These are phyloP conservation scores for Phalloptychus januarius DNA, from an alignment of 2,797 vertebrate genomes.

Conservation along the genomic window DNA sequence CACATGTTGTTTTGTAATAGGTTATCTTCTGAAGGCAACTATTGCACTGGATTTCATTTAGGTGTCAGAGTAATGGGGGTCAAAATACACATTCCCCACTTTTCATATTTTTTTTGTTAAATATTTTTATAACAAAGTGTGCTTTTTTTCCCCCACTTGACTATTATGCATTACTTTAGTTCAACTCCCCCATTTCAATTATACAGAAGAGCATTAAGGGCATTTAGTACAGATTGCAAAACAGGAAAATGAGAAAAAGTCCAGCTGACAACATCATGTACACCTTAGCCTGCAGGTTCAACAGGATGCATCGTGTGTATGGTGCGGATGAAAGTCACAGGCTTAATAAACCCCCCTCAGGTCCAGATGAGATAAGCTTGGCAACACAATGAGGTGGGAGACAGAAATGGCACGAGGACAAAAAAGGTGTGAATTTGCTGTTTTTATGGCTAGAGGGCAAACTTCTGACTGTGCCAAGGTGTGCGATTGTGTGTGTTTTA, in stretches of 20 bases:
- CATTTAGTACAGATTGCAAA: conserved; percentile 13
- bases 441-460: conserved; percentile 51
- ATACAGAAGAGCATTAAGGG: too few species aligned
- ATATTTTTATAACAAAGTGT: not conserved
- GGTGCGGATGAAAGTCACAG: conserved; percentile 49
- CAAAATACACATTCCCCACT: not conserved
- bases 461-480: conserved; percentile 15
- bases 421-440: conserved; percentile 63
- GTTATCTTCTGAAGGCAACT: not conserved
- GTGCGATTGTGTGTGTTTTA: not conserved
- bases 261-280: conserved; percentile 24
- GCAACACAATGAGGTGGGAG: conserved; percentile 59
- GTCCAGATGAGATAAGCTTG: conserved; percentile 65
- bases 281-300: conserved; percentile 23
- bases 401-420: conserved; percentile 50
- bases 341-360: conserved; percentile 56
- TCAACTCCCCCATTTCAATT: not conserved
- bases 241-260: conserved; percentile 17
- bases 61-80: not conserved
- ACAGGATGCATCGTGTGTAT: conserved; percentile 20
- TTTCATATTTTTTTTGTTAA: not conserved
- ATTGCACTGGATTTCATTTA: not conserved
- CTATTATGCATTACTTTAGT: not conserved
- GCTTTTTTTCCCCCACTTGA: too few species aligned
- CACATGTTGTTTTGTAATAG: not conserved